phyloP scores from a whole-genome alignment of 1,140 invertebrate genomes.

The Drosophila mojavensis region DNA sequence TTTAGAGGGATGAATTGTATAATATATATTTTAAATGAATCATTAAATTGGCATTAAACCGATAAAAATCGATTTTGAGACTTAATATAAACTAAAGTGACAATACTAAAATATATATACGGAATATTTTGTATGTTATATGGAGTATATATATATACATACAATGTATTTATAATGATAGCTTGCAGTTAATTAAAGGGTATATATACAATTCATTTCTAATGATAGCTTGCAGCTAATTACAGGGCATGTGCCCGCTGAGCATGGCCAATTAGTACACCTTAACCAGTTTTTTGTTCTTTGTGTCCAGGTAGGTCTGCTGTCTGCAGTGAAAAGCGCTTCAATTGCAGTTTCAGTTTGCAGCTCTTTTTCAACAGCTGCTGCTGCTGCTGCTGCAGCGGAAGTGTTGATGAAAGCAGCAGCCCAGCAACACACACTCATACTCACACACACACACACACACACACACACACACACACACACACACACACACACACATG shows the following conservation, averaged over 20 bases:
- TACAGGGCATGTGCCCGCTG: background rate
- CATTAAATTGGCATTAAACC: too few species aligned
- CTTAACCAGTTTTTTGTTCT: slow-evolving; percentile 21
- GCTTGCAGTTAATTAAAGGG: too few species aligned
- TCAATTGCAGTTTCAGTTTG: slow-evolving; percentile 79
- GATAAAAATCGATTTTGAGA: too few species aligned
- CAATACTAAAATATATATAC: too few species aligned
- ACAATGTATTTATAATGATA: too few species aligned
- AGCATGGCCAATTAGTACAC: background rate
- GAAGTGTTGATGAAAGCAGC: slow-evolving; percentile 72
- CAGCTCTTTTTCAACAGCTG: slow-evolving; percentile 57
- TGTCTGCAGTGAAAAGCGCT: slow-evolving; percentile 60
- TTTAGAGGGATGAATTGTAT: too few species aligned
- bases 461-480: background rate
- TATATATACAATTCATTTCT: too few species aligned
- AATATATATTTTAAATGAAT: too few species aligned
- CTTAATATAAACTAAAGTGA: too few species aligned
- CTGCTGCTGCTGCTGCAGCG: slow-evolving; percentile 14
- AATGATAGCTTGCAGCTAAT: too few species aligned
- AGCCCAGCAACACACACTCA: background rate
- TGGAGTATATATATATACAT: too few species aligned
- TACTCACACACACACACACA: slow-evolving; percentile 4
- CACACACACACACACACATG: background rate
- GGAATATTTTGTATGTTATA: too few species aligned
- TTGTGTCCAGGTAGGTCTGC: slow-evolving; percentile 28